Base-by-base conservation (phyloP, 2,113 vertebrate species). In the Anolis sagrei region DNA sequence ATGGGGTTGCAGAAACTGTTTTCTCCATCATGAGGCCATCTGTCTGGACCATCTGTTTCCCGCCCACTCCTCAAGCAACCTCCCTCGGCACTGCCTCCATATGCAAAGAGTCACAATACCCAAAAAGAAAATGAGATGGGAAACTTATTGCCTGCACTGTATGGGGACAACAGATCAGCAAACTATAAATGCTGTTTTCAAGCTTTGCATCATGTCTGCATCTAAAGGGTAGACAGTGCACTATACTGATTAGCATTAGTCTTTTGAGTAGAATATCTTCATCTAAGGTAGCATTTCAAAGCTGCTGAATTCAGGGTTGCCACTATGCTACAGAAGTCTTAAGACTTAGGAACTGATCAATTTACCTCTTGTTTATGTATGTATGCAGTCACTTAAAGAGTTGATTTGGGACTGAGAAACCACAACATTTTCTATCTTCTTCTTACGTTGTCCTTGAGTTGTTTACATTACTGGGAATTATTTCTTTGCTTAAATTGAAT, bases 21-120 rank as follows among this genome's bases (percentile, higher is more conserved):
- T 48, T 86, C 81, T 88, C 32, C 69, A 51, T 90, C 70, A 76
- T 81, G 61, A 78, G 13, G 85, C 87, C 89, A 91, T 91, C 88
- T 94, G 92, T 21, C 83, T 25, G 39, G 89, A 85, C 76, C 92
- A 91, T 79, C 88, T 7, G 85, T 36, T 79, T 79, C 86, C 88
- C 81, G 81, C 88, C 87, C 84, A 83, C 89, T 80, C 87, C 88
- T 91, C 79, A 91, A 86, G 78, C 88, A 23, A 29, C 64, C 88
- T 91, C 81, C 91, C 85, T 76, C 88, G 16, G n/a, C 64, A 76
- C 83, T 74, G 70, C 76, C 39, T 89, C 66, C 86, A 85, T 77
- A 84, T 87, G 86, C 32, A 84, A 0, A 21, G 91, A 88, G 64
- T 88, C 85, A 83, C 23, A 85, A 54, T 74, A 73, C 75, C 23